phyloP scores from a whole-genome alignment of 1,140 invertebrate genomes.

The Diorhabda carinulata region DNA sequence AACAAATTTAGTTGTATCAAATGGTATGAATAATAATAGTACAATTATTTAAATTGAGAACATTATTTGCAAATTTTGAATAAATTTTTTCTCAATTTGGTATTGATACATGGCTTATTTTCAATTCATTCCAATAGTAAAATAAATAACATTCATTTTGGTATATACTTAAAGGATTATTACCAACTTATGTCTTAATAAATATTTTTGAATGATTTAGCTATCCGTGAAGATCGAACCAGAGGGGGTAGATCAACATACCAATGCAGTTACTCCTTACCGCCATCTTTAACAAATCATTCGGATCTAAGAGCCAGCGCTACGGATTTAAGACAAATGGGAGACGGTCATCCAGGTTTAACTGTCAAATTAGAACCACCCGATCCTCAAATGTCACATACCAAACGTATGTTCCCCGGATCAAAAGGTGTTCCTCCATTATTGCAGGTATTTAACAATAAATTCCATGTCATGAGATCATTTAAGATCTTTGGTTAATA shows the following conservation, averaged over 20 bases:
- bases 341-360: slow-evolving; percentile 36
- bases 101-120: no score
- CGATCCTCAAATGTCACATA: slow-evolving; percentile 31
- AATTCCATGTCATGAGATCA: not conserved
- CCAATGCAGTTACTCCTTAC: slow-evolving; percentile 85
- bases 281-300: slow-evolving; percentile 60
- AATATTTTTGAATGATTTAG: slow-evolving; percentile 48
- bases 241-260: slow-evolving; percentile 93
- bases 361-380: slow-evolving; percentile 44
- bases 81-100: no score
- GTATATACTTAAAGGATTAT: no score
- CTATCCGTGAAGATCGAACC: slow-evolving; percentile 90
- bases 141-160: no score
- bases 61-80: no score
- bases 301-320: slow-evolving; percentile 49
- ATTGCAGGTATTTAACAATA: slow-evolving; percentile 49
- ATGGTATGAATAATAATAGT: no score
- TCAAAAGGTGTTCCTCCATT: slow-evolving; percentile 52
- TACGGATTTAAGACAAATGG: slow-evolving; percentile 42
- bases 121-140: no score
- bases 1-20: no score
- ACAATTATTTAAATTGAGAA: no score
- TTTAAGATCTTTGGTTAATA: no score
- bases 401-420: slow-evolving; percentile 35
- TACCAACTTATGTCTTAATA: no score